Base-by-base conservation (phyloP, 2,888 invertebrate species). In the Falcaria lacertinaria region DNA sequence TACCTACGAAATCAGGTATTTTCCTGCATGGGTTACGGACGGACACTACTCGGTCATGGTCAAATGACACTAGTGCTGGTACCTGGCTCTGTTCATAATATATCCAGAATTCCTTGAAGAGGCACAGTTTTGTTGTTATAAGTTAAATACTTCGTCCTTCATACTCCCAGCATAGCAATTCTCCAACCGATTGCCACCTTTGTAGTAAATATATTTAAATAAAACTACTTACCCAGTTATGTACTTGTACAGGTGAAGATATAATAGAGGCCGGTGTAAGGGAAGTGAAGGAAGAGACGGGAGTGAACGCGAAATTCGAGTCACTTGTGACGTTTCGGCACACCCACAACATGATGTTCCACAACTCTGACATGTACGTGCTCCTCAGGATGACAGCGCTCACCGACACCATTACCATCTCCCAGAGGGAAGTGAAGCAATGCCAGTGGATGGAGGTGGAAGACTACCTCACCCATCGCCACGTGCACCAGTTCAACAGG, bases 201-300 rank as follows among this genome's bases (percentile, higher is more conserved):
- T n/a, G n/a, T n/a, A n/a, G n/a, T n/a, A n/a, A n/a, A n/a, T n/a
- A n/a, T n/a, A n/a, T n/a, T n/a, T n/a, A n/a, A n/a, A n/a, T n/a
- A n/a, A n/a, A n/a, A n/a, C n/a, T n/a, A n/a, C n/a, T n/a, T n/a
- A n/a, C n/a, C n/a, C n/a, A n/a, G 19, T 6, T 19, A 19, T 19
- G 19, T 19, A 4, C 6, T 15, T 48, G 77, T 80, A 38, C 70
- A 95, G 95, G 94, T 41, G 98, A 98, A 90, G 92, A 96, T 69
- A 89, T 98, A 33, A 84, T 92, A 19, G 92, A 93, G 50, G 96
- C 97, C 2, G 96, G 94, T 0, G 90, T 93, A 41, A 91, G 98
- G 56, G 98, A 98, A 85, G 96, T 98, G 0, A 87, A 91, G 39
- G 98, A 98, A 85, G 98, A 98, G 85, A 98, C 98, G 0, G 95